phyloP scores from a whole-genome alignment of 1,140 invertebrate genomes.

The Saccostrea glomerata region DNA sequence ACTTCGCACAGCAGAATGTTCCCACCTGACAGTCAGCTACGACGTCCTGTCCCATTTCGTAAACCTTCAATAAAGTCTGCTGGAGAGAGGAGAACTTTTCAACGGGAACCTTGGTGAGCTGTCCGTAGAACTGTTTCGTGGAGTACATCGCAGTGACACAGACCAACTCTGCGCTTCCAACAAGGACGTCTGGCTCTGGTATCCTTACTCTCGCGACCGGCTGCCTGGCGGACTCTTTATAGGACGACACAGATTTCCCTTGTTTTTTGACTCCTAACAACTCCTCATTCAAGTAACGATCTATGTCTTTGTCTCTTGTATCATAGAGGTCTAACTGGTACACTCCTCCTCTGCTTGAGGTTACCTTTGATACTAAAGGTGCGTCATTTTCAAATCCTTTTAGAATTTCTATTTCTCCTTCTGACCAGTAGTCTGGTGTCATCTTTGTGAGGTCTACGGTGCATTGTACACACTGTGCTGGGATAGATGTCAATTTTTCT shows the following conservation, averaged over 20 bases:
- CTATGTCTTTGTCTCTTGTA: conserved; percentile 54
- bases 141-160: conserved; percentile 62
- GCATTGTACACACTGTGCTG: conserved; percentile 60
- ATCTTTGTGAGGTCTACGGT: conserved; percentile 56
- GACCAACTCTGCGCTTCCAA: conserved; percentile 49
- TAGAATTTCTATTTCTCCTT: conserved; percentile 54
- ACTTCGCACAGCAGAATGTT: conserved; percentile 82
- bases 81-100: conserved; percentile 58
- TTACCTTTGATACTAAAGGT: conserved; percentile 60
- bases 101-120: conserved; percentile 58
- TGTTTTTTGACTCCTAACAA: conserved; percentile 43
- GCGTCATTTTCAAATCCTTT: conserved; percentile 57
- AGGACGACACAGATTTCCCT: background rate
- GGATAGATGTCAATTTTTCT: conserved; percentile 46
- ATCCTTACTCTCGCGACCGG: conserved; percentile 22
- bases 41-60: conserved; percentile 47
- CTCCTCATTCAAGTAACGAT: conserved; percentile 62
- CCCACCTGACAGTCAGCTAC: conserved; percentile 48
- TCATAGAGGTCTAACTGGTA: conserved; percentile 65
- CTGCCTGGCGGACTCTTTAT: background rate
- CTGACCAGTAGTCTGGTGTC: conserved; percentile 54
- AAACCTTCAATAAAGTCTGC: conserved; percentile 52
- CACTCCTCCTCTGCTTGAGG: conserved; percentile 48
- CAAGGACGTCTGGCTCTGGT: conserved; percentile 47
- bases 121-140: conserved; percentile 57